A percentile compares a stretch with the other conserved stretches of the same genome.
Conservation (phyloP, 2,113 vertebrate genomes). For the Megaceryle torquata region DNA sequence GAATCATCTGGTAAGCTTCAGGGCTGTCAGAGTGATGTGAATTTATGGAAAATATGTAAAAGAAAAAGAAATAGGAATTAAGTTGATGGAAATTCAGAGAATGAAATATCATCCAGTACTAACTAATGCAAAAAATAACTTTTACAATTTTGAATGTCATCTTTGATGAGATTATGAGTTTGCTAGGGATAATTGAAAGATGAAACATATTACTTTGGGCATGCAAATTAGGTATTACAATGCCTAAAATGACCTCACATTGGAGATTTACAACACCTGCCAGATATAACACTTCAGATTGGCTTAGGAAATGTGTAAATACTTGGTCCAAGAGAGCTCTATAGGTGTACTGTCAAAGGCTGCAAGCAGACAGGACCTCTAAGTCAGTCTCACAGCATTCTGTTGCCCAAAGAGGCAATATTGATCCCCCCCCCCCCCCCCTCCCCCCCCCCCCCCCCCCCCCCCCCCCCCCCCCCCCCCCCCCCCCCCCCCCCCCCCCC, state of each 20-base stretch:
- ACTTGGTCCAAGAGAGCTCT: not conserved
- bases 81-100: not conserved
- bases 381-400: not conserved
- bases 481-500: not conserved
- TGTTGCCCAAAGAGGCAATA: not conserved
- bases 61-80: not conserved
- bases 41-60: not conserved
- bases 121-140: constrained; percentile 15
- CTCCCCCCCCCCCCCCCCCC: not conserved
- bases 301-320: not conserved
- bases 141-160: not conserved
- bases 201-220: not conserved
- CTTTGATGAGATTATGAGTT: not conserved
- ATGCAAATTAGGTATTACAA: not conserved
- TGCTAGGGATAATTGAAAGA: not conserved
- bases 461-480: too few relatives aligned
- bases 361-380: not conserved
- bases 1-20: not conserved
- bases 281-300: not conserved
- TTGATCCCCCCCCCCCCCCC: not conserved
- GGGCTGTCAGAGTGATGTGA: not conserved
- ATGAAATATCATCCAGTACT: not conserved
- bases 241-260: not conserved
- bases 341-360: fast-evolving
- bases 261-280: not conserved